These are phyloP conservation scores for Vandiemenella viatica DNA, from an alignment of 2,888 invertebrate genomes.

Conservation along the genomic window DNA sequence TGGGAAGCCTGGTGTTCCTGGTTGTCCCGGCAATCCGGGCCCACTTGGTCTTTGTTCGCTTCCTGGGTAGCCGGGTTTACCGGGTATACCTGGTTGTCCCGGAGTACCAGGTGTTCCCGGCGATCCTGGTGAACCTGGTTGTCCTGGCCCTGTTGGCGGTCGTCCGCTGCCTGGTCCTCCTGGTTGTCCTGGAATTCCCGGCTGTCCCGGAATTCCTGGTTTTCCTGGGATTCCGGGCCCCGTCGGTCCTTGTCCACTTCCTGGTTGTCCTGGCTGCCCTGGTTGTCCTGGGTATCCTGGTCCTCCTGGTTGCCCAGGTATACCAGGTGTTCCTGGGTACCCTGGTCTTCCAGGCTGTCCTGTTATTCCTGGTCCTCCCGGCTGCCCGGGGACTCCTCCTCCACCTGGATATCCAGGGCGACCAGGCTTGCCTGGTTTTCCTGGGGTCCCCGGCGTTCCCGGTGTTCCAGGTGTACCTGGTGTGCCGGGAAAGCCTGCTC, in stretches of 20 bases:
- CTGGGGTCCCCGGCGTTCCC: conserved; percentile 24
- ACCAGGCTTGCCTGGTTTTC: conserved; percentile 18
- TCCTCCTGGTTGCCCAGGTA: conserved; percentile 19
- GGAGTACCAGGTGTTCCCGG: conserved; percentile 26
- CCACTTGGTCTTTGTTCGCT: conserved; percentile 16
- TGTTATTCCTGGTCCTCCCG: conserved; percentile 16
- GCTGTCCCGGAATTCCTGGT: conserved; percentile 10
- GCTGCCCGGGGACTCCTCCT: conserved; percentile 15
- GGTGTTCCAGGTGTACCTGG: conserved; percentile 22
- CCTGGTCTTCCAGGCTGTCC: conserved; percentile 19
- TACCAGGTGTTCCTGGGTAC: conserved; percentile 22
- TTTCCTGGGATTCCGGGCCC: conserved; percentile 22
- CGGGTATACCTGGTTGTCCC: conserved; percentile 18
- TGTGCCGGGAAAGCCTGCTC: conserved; percentile 15
- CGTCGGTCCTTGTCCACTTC: conserved; percentile 21
- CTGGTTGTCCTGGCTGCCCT: conserved; percentile 13
- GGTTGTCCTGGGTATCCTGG: conserved; percentile 18
- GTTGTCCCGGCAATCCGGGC: conserved; percentile 19
- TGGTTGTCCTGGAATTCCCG: conserved; percentile 11
- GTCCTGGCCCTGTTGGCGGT: no score
- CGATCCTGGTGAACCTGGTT: conserved; percentile 19
- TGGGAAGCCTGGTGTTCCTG: no score
- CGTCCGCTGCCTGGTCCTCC: conserved; percentile 5
- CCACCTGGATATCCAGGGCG: conserved; percentile 18
- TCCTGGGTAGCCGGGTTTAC: conserved; percentile 17